These are phyloP conservation scores for Ormyrus thymus DNA, from an alignment of 2,888 invertebrate species.

Conservation along the genomic window DNA sequence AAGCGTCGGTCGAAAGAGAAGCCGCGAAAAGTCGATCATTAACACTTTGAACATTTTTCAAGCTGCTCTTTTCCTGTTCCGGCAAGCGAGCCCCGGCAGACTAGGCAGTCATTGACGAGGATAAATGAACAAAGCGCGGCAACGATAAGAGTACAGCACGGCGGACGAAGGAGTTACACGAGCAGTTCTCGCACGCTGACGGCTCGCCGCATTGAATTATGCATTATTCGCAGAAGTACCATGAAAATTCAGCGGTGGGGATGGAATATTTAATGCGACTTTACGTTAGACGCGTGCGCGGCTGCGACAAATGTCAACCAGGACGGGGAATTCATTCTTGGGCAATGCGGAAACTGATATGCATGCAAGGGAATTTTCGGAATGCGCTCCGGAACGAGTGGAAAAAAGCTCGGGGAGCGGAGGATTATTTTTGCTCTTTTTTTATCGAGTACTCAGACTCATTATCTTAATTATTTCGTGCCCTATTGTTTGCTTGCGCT, in stretches of 20 bases:
- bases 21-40: conserved; percentile 26
- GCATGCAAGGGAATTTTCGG: neutral
- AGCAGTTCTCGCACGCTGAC: conserved; percentile 29
- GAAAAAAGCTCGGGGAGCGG: neutral
- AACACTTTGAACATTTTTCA: conserved; percentile 12
- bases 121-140: conserved; percentile 48
- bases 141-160: conserved; percentile 2
- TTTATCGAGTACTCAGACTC: too few species aligned
- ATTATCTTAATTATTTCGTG: too few species aligned
- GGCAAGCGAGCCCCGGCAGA: neutral
- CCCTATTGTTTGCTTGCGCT: too few species aligned
- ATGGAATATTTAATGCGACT: conserved; percentile 55
- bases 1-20: neutral
- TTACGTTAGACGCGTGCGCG: conserved; percentile 44
- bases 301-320: conserved; percentile 21
- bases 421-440: neutral
- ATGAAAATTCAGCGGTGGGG: conserved; percentile 48
- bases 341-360: conserved; percentile 19
- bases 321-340: too few species aligned
- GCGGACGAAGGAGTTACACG: conserved; percentile 46
- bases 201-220: conserved; percentile 55
- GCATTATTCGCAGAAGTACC: conserved; percentile 47
- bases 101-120: conserved; percentile 21
- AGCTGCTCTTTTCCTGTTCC: conserved; percentile 3
- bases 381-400: neutral